phyloP scores from a whole-genome alignment of 2,113 vertebrate species.

The Diadophis punctatus region DNA sequence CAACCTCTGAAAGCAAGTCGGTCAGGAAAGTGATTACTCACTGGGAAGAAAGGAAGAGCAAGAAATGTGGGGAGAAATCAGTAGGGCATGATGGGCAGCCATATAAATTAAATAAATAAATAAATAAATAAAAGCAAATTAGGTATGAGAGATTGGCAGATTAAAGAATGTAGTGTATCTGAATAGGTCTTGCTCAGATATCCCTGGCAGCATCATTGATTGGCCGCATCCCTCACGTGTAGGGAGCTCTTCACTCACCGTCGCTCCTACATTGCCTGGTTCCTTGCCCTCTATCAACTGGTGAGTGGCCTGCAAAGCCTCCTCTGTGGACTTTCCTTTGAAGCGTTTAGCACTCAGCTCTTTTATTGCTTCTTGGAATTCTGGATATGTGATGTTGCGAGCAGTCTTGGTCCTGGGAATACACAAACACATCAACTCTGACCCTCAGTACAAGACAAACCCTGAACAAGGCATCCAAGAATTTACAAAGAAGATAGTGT shows the following conservation, averaged over 20 bases:
- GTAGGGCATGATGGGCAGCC: background rate
- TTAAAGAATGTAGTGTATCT: background rate
- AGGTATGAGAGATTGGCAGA: background rate
- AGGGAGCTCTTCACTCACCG: slow-evolving; percentile 68
- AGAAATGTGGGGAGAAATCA: background rate
- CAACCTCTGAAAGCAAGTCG: background rate
- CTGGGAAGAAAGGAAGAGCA: background rate
- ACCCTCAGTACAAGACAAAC: background rate
- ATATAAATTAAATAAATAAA: background rate
- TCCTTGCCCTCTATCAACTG: slow-evolving; percentile 78
- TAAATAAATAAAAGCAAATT: background rate
- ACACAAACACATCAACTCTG: background rate
- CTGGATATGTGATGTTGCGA: slow-evolving; percentile 78
- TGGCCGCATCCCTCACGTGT: background rate
- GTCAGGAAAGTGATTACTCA: background rate
- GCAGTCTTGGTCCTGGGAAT: slow-evolving; percentile 70
- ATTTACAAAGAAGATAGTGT: no score
- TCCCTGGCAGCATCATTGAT: background rate
- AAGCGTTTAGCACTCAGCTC: slow-evolving; percentile 80
- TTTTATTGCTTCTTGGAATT: slow-evolving; percentile 81
- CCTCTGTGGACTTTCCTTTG: slow-evolving; percentile 74
- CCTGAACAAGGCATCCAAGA: background rate
- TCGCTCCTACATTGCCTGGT: slow-evolving; percentile 70
- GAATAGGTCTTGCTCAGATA: background rate
- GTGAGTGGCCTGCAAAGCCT: slow-evolving; percentile 73